phyloP scores from a whole-genome alignment of 2,113 vertebrate species.

The Atherinomorus stipes region DNA sequence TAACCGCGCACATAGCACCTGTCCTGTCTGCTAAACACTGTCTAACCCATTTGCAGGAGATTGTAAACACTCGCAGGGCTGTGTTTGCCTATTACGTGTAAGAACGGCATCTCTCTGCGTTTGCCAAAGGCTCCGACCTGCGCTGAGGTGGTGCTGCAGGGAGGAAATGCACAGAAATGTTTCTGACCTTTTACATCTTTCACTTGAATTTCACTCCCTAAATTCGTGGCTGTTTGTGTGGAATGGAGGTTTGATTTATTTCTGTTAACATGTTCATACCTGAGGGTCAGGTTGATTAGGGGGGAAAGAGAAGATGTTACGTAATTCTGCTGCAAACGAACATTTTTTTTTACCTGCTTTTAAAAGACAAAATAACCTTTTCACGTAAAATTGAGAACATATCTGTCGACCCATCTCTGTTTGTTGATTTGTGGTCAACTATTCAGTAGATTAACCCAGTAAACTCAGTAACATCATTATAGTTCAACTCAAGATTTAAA shows the following conservation, averaged over 20 bases:
- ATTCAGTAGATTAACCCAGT: too few species aligned
- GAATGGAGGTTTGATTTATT: slow-evolving; percentile 18
- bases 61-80: slow-evolving; percentile 75
- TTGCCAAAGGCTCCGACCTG: background rate
- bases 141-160: background rate
- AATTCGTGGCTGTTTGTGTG: slow-evolving; percentile 50
- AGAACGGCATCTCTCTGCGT: slow-evolving; percentile 3
- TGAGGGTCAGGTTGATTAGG: slow-evolving; percentile 20
- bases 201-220: slow-evolving; percentile 24
- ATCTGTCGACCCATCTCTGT: too few species aligned
- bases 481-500: too few species aligned
- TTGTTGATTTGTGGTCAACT: too few species aligned
- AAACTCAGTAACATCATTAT: too few species aligned
- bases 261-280: slow-evolving; percentile 22
- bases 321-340: slow-evolving; percentile 15
- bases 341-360: slow-evolving; percentile 7
- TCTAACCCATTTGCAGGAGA: slow-evolving; percentile 67
- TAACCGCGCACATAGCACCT: slow-evolving; percentile 77
- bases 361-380: slow-evolving; percentile 7
- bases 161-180: slow-evolving; percentile 17
- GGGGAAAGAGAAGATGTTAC: slow-evolving; percentile 1
- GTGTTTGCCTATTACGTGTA: slow-evolving; percentile 66
- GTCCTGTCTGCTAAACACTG: slow-evolving; percentile 77
- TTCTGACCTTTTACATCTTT: slow-evolving; percentile 49
- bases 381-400: background rate